These are phyloP conservation scores for Ectemnius lituratus DNA, from an alignment of 2,888 invertebrate genomes.

Conservation along the genomic window DNA sequence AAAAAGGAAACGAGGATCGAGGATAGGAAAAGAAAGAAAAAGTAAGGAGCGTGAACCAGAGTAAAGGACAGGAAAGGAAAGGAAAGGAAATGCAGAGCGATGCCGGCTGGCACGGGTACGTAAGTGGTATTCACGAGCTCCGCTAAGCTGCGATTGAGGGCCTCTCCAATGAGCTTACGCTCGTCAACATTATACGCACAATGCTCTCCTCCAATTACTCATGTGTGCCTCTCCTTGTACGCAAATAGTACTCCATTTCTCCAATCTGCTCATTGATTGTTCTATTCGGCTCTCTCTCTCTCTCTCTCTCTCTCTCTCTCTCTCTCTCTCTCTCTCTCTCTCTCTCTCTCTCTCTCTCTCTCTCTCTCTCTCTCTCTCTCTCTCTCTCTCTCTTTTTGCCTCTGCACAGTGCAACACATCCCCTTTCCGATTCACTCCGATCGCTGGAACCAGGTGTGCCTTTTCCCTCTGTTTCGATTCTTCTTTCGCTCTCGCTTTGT, in stretches of 20 bases:
- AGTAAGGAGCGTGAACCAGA: no score
- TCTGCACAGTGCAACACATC: background rate
- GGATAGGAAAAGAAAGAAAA: no score
- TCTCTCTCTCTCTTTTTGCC: slow-evolving; percentile 5
- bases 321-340: slow-evolving; percentile 8
- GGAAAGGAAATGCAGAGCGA: no score
- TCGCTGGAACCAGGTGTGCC: no score
- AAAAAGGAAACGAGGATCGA: no score
- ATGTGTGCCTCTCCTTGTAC: slow-evolving; percentile 11
- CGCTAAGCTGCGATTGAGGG: slow-evolving; percentile 36
- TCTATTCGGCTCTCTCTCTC: background rate
- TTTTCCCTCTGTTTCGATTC: background rate
- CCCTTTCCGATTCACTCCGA: background rate
- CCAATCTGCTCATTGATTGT: slow-evolving; percentile 15
- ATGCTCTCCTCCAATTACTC: slow-evolving; percentile 34
- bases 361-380: slow-evolving; percentile 8
- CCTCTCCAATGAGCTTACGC: slow-evolving; percentile 41
- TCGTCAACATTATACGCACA: slow-evolving; percentile 32
- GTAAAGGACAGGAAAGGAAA: no score
- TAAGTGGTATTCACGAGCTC: slow-evolving; percentile 37
- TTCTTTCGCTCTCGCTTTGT: slow-evolving; percentile 9
- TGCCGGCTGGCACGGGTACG: background rate
- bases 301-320: slow-evolving; percentile 10
- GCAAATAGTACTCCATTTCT: slow-evolving; percentile 29
- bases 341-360: slow-evolving; percentile 10